Percentiles rank a stretch among this genome's conserved stretches.
Evolutionary conservation across 23 tunicate genomes (phyloP).

Genomic region (Ascidia mentula): DNA sequence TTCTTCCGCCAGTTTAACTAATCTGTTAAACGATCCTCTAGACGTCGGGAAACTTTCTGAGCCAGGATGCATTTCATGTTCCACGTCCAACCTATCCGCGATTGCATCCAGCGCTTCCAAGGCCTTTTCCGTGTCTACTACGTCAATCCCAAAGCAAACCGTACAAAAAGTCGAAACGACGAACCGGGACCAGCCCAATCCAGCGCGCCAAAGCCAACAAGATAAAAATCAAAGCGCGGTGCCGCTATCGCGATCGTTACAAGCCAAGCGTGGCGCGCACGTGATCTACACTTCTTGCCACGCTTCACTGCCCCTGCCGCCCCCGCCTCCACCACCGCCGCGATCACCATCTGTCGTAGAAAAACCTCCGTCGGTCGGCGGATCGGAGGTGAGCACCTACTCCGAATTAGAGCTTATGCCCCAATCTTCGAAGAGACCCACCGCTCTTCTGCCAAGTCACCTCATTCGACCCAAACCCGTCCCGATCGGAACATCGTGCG

Average conservation of each 20-base stretch:
- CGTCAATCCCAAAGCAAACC: background rate
- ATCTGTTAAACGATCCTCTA: background rate
- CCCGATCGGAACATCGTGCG: background rate
- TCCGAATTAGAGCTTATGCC: background rate
- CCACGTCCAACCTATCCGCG: background rate
- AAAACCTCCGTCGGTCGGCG: background rate
- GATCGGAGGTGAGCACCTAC: background rate
- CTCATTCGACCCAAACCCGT: conserved; percentile 39
- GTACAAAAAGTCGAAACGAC: background rate
- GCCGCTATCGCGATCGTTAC: background rate
- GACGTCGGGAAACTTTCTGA: background rate
- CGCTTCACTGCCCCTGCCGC: conserved; percentile 22
- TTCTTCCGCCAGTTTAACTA: background rate
- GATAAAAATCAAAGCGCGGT: conserved; percentile 4
- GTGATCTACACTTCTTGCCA: background rate
- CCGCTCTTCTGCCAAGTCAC: conserved; percentile 5
- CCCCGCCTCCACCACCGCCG: conserved; percentile 41
- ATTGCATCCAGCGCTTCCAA: background rate
- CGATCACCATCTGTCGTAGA: conserved; percentile 23
- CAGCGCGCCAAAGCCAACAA: background rate
- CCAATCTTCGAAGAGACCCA: background rate
- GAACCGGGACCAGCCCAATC: too few relatives aligned
- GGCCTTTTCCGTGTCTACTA: background rate
- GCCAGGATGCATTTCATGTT: background rate
- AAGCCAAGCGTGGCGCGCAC: conserved; percentile 2